Percentiles rank a stretch among this genome's conserved stretches.
These are phyloP conservation scores for Gambelia wislizenii DNA, from an alignment of 2,797 vertebrate species.

Conservation along the genomic window DNA sequence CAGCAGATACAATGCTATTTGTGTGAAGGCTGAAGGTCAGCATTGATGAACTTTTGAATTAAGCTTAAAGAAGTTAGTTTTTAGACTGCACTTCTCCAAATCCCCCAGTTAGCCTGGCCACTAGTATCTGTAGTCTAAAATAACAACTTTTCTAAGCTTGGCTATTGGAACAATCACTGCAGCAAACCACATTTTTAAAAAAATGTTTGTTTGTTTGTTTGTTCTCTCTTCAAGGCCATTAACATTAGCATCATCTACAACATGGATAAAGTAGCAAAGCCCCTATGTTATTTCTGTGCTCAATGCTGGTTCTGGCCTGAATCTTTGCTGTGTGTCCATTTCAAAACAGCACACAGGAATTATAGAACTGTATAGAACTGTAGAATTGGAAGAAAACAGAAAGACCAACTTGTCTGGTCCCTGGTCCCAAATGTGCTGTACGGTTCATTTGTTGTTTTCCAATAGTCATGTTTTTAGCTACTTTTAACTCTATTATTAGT, in stretches of 20 bases:
- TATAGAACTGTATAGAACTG: neutral
- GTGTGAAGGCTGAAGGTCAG: conserved; percentile 91
- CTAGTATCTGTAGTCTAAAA: too few relatives aligned
- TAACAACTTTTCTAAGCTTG: too few relatives aligned
- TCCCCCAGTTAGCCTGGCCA: too few relatives aligned
- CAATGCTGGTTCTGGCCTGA: neutral
- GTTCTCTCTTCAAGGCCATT: neutral
- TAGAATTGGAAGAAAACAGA: neutral
- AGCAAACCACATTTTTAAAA: neutral
- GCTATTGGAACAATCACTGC: conserved; percentile 20
- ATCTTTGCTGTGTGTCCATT: neutral
- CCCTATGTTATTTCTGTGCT: neutral
- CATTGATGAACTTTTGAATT: conserved; percentile 39
- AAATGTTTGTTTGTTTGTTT: too few relatives aligned
- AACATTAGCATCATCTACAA: neutral
- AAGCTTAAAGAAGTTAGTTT: too few relatives aligned
- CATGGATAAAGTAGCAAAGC: neutral
- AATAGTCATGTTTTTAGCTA: too few relatives aligned
- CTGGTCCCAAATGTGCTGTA: too few relatives aligned
- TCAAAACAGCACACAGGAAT: neutral
- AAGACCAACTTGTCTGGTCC: neutral
- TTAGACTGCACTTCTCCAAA: too few relatives aligned
- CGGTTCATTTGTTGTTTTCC: too few relatives aligned
- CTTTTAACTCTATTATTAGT: too few relatives aligned
- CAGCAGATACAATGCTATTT: conserved; percentile 82